Evolutionary conservation across 2,888 invertebrate genomes (phyloP).

Genomic region (Microlaimidae sp.): DNA sequence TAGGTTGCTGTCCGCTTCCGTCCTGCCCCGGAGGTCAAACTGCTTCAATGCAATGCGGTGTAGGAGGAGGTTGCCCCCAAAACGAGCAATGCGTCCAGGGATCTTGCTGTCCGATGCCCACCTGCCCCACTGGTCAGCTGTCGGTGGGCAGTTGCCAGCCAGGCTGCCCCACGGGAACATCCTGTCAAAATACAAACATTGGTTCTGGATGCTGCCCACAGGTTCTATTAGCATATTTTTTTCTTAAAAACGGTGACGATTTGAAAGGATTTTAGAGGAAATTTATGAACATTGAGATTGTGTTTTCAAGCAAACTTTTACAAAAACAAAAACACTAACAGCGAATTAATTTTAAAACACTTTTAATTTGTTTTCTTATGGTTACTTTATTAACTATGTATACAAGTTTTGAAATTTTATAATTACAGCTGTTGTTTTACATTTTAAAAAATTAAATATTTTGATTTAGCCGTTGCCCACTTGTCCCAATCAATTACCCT

Average conservation of each 20-base stretch:
- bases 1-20: constrained; percentile 26
- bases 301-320: too few relatives aligned
- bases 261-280: too few relatives aligned
- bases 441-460: background rate
- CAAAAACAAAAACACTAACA: too few relatives aligned
- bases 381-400: background rate
- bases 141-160: constrained; percentile 14
- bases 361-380: too few relatives aligned
- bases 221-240: too few relatives aligned
- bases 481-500: constrained; percentile 29
- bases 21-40: constrained; percentile 19
- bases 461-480: constrained; percentile 26
- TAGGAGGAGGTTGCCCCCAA: background rate
- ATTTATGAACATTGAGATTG: too few relatives aligned
- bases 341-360: too few relatives aligned
- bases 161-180: constrained; percentile 27
- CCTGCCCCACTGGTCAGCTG: constrained; percentile 27
- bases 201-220: background rate
- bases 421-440: too few relatives aligned
- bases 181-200: constrained; percentile 22
- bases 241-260: too few relatives aligned
- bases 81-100: constrained; percentile 25
- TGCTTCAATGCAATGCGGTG: constrained; percentile 8
- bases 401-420: background rate
- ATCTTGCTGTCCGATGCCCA: constrained; percentile 31